Evolutionary conservation across 1,140 invertebrate species (phyloP), one percentile per base, ranked within the genome.

Genomic region (Atta texana): DNA sequence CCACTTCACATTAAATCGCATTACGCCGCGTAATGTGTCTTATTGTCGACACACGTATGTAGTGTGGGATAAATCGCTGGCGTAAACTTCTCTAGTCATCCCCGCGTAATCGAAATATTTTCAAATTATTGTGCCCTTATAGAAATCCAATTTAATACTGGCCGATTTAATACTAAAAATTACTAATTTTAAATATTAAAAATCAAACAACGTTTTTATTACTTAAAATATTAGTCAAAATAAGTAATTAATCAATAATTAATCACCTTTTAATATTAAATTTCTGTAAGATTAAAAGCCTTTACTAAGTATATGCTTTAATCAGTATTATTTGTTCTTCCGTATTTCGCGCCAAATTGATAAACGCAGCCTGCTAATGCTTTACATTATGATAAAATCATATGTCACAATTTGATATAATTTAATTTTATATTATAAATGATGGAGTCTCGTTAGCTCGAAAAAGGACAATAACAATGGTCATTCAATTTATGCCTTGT

Each of bases 1-100:
- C 31, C 82, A 51, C 61, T 68, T 68, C 80, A 34, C 57, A 84
- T 74, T 74, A 75, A 84, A 84, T 61, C 44, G 69, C 80, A 84
- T 84, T 75, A 84, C 57, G 68, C 28, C 69, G 69, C 69, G 57
- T 84, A 84, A 84, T 84, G 55, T 75, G 57, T 84, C 44, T 61
- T 61, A 84, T 61, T 82, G 80, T 84, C 55, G 80, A 80, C 51
- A 57, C 53, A 39, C 14, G 39, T 34, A 24, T 39, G 8, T 72
- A 3, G 18, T 28, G 39, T 7, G 34, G 14, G 28, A 71, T 81
- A n/a, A 81, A 81, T 81, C 14, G 64, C 28, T 80, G 51, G 28
- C 16, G 34, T 49, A 64, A 57, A 55, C 16, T 57, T 39, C 7
- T 44, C 21, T 21, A 21, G 6, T 7, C 12, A 24, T 69, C 21